Evolutionary conservation across 2,888 invertebrate species (phyloP).

Genomic region (Pelosia muscerda): DNA sequence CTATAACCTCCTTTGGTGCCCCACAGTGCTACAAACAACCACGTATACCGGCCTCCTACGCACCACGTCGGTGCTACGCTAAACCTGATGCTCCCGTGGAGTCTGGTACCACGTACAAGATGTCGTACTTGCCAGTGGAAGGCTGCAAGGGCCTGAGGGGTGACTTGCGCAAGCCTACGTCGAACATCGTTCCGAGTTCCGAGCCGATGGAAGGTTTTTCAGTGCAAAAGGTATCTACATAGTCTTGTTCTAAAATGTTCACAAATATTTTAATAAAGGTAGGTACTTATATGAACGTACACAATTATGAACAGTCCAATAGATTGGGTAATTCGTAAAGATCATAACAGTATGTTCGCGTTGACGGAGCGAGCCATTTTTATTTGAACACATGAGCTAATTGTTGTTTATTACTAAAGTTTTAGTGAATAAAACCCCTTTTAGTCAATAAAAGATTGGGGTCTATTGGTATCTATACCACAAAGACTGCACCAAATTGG

Average conservation of each 20-base stretch:
- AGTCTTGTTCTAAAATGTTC: not conserved
- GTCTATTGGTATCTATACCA: too few relatives aligned
- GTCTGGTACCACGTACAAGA: conserved; percentile 88
- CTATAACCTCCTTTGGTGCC: not conserved
- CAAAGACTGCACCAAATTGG: too few relatives aligned
- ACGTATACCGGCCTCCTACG: conserved; percentile 85
- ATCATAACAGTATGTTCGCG: too few relatives aligned
- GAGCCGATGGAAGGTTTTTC: conserved; percentile 81
- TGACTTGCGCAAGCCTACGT: conserved; percentile 63
- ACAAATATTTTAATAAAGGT: too few relatives aligned
- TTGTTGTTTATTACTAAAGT: too few relatives aligned
- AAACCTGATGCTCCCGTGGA: conserved; percentile 87
- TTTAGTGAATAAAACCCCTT: too few relatives aligned
- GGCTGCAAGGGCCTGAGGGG: conserved; percentile 77
- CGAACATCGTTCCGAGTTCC: conserved; percentile 76
- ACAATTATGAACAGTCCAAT: too few relatives aligned
- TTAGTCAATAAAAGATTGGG: too few relatives aligned
- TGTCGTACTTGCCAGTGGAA: conserved; percentile 87
- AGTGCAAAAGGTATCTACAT: conserved; percentile 69
- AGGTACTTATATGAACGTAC: too few relatives aligned
- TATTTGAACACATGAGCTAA: too few relatives aligned
- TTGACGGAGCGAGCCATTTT: too few relatives aligned
- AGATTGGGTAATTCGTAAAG: too few relatives aligned
- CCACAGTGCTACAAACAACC: conserved; percentile 86
- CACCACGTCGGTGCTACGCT: conserved; percentile 85